Conservation (phyloP, 2,113 vertebrate species). For the Ophthalmolycus amberensis region DNA sequence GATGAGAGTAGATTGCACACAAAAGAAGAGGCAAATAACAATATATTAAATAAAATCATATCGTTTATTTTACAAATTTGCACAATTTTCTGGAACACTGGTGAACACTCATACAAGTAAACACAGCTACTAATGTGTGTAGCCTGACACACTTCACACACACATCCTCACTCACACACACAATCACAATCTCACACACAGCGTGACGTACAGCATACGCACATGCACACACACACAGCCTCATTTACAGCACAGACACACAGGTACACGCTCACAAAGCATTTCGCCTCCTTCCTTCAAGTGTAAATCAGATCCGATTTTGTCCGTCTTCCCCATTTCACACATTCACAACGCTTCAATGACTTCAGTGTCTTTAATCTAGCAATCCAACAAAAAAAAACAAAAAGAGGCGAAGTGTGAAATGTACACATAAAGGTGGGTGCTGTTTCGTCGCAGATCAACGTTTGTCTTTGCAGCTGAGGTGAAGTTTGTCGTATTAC, state of each 20-base stretch:
- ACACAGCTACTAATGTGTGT: slow-evolving; percentile 72
- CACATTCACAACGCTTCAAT: slow-evolving; percentile 68
- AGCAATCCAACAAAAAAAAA: slow-evolving; percentile 44
- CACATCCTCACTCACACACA: not conserved
- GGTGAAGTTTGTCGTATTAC: slow-evolving; percentile 41
- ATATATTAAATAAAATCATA: slow-evolving; percentile 82
- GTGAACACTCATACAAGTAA: slow-evolving; percentile 77
- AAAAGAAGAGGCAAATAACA: slow-evolving; percentile 11
- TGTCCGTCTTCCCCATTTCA: slow-evolving; percentile 55
- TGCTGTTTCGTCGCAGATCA: slow-evolving; percentile 42
- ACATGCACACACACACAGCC: slow-evolving; percentile 44
- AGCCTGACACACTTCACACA: slow-evolving; percentile 67
- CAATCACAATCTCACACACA: slow-evolving; percentile 27
- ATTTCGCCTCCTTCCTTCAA: slow-evolving; percentile 60
- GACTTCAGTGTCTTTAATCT: slow-evolving; percentile 71
- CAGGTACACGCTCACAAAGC: slow-evolving; percentile 52
- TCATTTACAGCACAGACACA: slow-evolving; percentile 58
- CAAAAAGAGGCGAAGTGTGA: slow-evolving; percentile 66
- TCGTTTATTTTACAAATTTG: slow-evolving; percentile 85
- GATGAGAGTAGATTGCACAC: not conserved
- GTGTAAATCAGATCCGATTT: slow-evolving; percentile 66
- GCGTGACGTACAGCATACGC: slow-evolving; percentile 28
- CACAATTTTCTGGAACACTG: slow-evolving; percentile 79
- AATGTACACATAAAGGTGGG: slow-evolving; percentile 57
- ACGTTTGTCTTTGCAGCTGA: slow-evolving; percentile 52